Base-by-base conservation (phyloP, 2,888 invertebrate species). In the Eustalomyia histrio region DNA sequence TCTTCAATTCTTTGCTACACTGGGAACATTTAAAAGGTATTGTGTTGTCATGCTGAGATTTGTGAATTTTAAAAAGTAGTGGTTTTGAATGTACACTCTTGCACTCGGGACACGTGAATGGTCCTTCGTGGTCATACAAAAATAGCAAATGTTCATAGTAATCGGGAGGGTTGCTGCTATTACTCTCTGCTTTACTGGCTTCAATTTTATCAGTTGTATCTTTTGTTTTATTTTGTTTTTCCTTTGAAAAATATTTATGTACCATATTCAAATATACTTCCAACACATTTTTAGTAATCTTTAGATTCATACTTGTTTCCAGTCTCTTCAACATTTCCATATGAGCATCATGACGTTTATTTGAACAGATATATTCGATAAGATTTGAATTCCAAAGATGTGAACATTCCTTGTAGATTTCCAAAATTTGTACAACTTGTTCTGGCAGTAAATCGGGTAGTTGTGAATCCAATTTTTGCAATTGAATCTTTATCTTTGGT, bases 311-410 rank as follows among this genome's bases (percentile, higher is more conserved):
- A 9, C 65, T 55, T 8, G 16, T n/a, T n/a, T 76, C 57, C 35
- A 83, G 52, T 7, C 33, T 61, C 43, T 73, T 58, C 3, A 65
- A 16, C 83, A 83, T 83, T 67, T 73, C 55, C 16, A 21, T n/a
- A 10, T 69, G 29, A 43, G 83, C 83, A 69, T 83, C 83, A 10
- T 58, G 35, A 12, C 75, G 75, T 55, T 76, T 79, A 29, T 68
- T 71, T 29, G 75, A 60, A 29, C 79, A 69, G 14, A 69, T 64
- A 50, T 63, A 64, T 55, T 83, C 83, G 18, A 80, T 58, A 39
- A 79, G 58, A 63, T 79, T 61, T 21, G 79, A 57, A 64, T 83
- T 76, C 83, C 83, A 83, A 50, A 83, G 67, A 65, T 80, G 69
- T 17, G 72, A 65, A 69, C 50, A 69, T 12, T 69, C 61, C 52